These are phyloP conservation scores for Papilio xuthus DNA, from an alignment of 1,140 invertebrate species.

Conservation along the genomic window DNA sequence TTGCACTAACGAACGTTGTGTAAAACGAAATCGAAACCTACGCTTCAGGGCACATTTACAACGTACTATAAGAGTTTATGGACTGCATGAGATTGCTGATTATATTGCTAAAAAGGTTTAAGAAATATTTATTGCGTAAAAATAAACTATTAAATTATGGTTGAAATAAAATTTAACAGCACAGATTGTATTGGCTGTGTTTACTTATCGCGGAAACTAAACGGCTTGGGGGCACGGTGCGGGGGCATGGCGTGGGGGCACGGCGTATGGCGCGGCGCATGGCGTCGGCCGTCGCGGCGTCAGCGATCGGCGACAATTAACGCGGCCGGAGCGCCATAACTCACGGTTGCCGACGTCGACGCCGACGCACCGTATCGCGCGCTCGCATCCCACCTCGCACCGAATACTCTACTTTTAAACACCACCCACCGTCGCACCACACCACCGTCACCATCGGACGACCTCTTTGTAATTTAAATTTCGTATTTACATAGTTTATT, in stretches of 20 bases:
- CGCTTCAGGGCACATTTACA: neutral
- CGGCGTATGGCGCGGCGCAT: neutral
- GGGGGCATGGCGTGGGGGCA: neutral
- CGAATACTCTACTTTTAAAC: conserved; percentile 59
- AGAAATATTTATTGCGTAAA: neutral
- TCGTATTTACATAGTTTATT: conserved; percentile 72
- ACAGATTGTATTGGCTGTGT: neutral
- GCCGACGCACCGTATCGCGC: conserved; percentile 43
- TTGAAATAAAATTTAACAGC: neutral
- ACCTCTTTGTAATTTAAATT: conserved; percentile 73
- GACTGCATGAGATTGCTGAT: neutral
- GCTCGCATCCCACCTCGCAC: conserved; percentile 42
- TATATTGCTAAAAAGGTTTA: neutral
- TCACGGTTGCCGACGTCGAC: conserved; percentile 52
- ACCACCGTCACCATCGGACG: conserved; percentile 51
- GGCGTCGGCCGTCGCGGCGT: conserved; percentile 42
- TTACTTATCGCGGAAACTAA: conserved; percentile 20
- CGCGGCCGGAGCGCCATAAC: conserved; percentile 49
- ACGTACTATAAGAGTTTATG: conserved; percentile 1
- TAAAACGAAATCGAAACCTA: conserved; percentile 14
- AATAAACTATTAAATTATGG: neutral
- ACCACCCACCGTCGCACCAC: conserved; percentile 47
- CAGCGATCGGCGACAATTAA: conserved; percentile 61
- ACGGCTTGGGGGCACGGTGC: neutral
- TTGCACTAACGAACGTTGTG: conserved; percentile 3